Percentiles rank a stretch among this genome's conserved stretches.
phyloP scores from a whole-genome alignment of 2,888 invertebrate genomes.

The Lasioglossum morio region DNA sequence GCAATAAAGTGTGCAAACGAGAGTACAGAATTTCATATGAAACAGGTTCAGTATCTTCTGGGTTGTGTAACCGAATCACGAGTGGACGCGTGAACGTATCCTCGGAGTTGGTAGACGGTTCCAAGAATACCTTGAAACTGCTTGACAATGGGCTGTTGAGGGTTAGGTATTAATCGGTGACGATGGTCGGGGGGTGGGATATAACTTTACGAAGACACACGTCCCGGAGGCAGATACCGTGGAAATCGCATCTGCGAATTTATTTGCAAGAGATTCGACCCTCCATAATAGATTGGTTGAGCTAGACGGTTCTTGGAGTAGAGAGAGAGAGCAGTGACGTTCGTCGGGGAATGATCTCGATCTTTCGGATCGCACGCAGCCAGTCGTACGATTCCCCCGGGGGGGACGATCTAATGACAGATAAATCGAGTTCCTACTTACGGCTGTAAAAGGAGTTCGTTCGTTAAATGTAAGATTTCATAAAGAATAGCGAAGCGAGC shows the following conservation, averaged over 20 bases:
- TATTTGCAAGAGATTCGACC: conserved; percentile 4
- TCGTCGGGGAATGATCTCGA: conserved; percentile 67
- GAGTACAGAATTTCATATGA: conserved; percentile 25
- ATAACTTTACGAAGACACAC: conserved; percentile 24
- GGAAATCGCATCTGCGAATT: conserved; percentile 1
- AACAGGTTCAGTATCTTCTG: background rate
- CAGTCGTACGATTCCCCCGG: conserved; percentile 22
- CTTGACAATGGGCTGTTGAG: conserved; percentile 57
- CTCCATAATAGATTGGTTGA: conserved; percentile 40
- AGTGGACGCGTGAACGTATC: background rate
- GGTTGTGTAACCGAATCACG: background rate
- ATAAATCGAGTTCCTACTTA: conserved; percentile 70
- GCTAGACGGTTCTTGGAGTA: conserved; percentile 74
- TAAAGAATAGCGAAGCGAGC: conserved; percentile 70
- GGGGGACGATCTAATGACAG: background rate
- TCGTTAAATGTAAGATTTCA: conserved; percentile 78
- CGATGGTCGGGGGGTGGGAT: conserved; percentile 10
- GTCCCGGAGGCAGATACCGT: background rate
- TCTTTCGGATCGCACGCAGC: conserved; percentile 45
- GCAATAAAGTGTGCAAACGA: conserved; percentile 9
- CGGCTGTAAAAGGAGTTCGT: conserved; percentile 75
- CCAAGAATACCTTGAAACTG: conserved; percentile 48
- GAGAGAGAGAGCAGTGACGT: conserved; percentile 66
- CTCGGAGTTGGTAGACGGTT: background rate
- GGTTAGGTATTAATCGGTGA: conserved; percentile 63